Conservation (phyloP, 2,797 vertebrate genomes). For the Sebastes alutus region DNA sequence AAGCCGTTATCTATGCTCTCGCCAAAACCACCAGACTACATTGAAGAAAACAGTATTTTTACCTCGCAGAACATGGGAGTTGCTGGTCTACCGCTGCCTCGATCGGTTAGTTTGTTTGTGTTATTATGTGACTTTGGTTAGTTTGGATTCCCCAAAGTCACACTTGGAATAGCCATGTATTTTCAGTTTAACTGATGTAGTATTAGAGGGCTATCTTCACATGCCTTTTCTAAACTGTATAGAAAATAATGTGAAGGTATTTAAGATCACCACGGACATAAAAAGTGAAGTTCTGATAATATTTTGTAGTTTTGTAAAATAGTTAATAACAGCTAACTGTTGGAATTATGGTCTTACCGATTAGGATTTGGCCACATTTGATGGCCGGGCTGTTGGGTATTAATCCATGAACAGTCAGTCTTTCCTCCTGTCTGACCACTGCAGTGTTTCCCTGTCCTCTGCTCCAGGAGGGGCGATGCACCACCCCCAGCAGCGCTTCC, state of each 20-base stretch:
- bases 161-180: neutral
- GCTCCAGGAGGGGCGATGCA: conserved; percentile 86
- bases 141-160: too few species aligned
- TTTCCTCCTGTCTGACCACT: conserved; percentile 74
- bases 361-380: conserved; percentile 89
- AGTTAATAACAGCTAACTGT: neutral
- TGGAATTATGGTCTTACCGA: conserved; percentile 84
- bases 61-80: too few species aligned
- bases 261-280: neutral
- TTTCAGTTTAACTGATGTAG: neutral
- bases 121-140: too few species aligned
- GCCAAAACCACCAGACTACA: too few species aligned
- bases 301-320: neutral
- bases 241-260: neutral
- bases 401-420: conserved; percentile 90
- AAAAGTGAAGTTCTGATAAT: neutral
- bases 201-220: neutral
- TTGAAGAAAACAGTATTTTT: too few species aligned
- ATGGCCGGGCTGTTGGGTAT: conserved; percentile 89
- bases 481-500: conserved; percentile 90
- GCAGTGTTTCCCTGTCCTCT: conserved; percentile 64
- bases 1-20: too few species aligned
- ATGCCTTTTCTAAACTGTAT: neutral
- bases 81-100: too few species aligned
- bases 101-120: too few species aligned